phyloP scores from a whole-genome alignment of 1,140 invertebrate species.

The Diorhabda carinulata region DNA sequence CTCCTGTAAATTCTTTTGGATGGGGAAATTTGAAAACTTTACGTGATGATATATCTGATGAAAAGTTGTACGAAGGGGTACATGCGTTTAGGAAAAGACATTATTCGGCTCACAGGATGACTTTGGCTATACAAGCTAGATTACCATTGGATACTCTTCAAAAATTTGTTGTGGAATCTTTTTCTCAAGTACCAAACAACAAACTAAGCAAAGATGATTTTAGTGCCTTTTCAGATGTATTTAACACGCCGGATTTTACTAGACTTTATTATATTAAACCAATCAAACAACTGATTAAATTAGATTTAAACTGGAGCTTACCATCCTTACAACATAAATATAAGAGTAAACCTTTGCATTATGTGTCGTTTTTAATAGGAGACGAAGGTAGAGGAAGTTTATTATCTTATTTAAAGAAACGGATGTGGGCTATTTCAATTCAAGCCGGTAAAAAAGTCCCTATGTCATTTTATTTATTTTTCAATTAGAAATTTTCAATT shows the following conservation, averaged over 20 bases:
- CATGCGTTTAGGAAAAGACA: conserved; percentile 76
- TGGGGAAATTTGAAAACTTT: conserved; percentile 82
- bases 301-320: conserved; percentile 77
- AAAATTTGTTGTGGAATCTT: conserved; percentile 59
- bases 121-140: conserved; percentile 75
- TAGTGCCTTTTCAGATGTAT: conserved; percentile 51
- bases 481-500: conserved; percentile 3
- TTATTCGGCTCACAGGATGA: conserved; percentile 89
- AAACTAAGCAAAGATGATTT: conserved; percentile 59
- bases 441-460: conserved; percentile 18
- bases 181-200: conserved; percentile 64
- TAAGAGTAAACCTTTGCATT: conserved; percentile 71
- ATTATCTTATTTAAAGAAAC: conserved; percentile 74
- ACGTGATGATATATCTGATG: conserved; percentile 63
- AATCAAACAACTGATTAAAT: conserved; percentile 67
- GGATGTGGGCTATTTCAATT: conserved; percentile 48
- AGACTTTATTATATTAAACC: conserved; percentile 77
- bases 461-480: not conserved
- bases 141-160: conserved; percentile 73
- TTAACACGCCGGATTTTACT: conserved; percentile 62
- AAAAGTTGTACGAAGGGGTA: conserved; percentile 60
- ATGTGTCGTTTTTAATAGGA: conserved; percentile 77
- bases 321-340: conserved; percentile 71
- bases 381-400: conserved; percentile 87
- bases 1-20: conserved; percentile 76